Evolutionary conservation across 2,113 vertebrate species (phyloP).

Genomic region (Acrocephalus kingi): DNA sequence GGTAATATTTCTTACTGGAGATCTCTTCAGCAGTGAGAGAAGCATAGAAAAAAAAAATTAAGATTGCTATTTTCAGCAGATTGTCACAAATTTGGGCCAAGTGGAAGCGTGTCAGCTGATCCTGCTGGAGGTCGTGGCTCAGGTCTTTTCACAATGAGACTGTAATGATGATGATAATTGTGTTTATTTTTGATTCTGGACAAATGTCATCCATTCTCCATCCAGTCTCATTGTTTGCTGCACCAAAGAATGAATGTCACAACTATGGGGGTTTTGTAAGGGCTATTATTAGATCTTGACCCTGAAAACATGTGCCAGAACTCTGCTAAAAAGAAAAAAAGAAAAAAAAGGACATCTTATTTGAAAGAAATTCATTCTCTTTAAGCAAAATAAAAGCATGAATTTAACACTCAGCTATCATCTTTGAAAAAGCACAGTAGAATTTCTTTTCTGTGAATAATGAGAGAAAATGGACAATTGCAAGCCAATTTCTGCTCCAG

Average conservation of each 20-base stretch:
- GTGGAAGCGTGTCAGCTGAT: neutral
- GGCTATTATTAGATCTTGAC: constrained; percentile 31
- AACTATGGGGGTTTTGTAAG: neutral
- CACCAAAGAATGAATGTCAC: neutral
- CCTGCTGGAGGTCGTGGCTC: neutral
- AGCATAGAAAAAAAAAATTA: neutral
- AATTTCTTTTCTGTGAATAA: neutral
- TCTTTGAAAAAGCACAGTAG: neutral
- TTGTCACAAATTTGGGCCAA: neutral
- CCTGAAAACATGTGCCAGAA: neutral
- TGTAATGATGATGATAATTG: no score
- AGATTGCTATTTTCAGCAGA: neutral
- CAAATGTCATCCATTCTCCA: no score
- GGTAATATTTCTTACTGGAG: neutral
- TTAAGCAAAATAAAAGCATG: constrained; percentile 13
- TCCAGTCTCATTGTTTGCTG: neutral
- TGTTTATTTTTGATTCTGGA: no score
- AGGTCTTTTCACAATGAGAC: neutral
- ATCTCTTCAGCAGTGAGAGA: neutral
- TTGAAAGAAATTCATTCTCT: neutral
- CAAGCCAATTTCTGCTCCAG: neutral
- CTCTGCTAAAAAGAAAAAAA: neutral
- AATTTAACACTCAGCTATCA: constrained; percentile 7
- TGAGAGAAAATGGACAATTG: neutral
- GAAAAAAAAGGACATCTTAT: neutral